These are phyloP conservation scores for Paramisgurnus dabryanus DNA, from an alignment of 2,113 vertebrate species.

Conservation along the genomic window DNA sequence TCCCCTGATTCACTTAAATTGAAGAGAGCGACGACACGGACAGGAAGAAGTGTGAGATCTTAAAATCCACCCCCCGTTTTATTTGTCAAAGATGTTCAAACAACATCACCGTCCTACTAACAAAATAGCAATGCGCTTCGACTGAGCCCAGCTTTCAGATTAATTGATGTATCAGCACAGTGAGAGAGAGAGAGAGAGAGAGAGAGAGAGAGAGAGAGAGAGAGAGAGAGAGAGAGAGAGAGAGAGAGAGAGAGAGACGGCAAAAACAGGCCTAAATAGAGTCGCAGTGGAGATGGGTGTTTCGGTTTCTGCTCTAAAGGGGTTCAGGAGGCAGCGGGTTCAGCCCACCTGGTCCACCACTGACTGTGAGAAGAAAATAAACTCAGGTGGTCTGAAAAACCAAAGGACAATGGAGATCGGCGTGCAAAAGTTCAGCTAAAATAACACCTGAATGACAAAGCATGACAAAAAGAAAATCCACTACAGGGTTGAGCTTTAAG, in stretches of 20 bases:
- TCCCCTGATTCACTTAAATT: slow-evolving; percentile 27
- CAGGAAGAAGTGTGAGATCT: slow-evolving; percentile 11
- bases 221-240: not conserved
- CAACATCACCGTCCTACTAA: slow-evolving; percentile 5
- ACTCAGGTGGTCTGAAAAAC: slow-evolving; percentile 6
- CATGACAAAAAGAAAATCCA: not conserved
- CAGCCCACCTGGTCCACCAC: slow-evolving; percentile 4
- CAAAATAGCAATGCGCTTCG: slow-evolving; percentile 37
- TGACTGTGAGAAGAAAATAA: slow-evolving; percentile 14
- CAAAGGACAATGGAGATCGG: slow-evolving; percentile 39
- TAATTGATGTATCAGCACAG: slow-evolving; percentile 35
- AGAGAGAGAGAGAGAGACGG: not conserved
- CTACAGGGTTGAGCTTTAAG: not conserved
- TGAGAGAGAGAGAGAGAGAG: not conserved
- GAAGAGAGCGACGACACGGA: slow-evolving; percentile 26
- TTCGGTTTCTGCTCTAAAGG: not conserved
- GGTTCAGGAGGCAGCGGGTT: not conserved
- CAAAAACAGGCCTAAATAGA: not conserved
- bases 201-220: not conserved
- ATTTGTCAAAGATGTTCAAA: slow-evolving; percentile 41
- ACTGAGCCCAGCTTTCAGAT: slow-evolving; percentile 40
- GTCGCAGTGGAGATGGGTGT: not conserved
- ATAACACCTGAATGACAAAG: slow-evolving; percentile 11
- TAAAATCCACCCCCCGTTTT: slow-evolving; percentile 15
- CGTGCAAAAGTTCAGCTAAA: slow-evolving; percentile 48